These are phyloP conservation scores for Arenicola marina DNA, from an alignment of 2,888 invertebrate species.

Conservation along the genomic window DNA sequence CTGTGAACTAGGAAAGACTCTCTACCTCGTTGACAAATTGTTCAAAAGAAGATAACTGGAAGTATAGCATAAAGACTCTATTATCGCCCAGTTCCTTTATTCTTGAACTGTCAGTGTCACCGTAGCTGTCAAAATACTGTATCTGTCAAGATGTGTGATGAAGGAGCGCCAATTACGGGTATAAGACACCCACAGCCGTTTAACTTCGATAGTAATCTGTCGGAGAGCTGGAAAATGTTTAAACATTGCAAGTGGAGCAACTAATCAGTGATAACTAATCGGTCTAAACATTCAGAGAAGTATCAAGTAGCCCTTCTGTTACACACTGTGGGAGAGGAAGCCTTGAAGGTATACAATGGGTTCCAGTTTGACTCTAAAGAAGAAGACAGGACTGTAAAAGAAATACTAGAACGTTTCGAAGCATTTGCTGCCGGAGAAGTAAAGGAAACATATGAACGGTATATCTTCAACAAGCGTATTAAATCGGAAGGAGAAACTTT, in stretches of 20 bases:
- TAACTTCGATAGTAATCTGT: too few species aligned
- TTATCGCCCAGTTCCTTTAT: too few species aligned
- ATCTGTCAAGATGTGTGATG: too few species aligned
- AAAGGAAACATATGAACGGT: slow-evolving; percentile 1
- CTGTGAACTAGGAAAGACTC: too few species aligned
- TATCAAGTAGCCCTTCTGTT: background rate
- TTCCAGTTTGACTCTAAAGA: background rate
- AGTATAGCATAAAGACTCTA: too few species aligned
- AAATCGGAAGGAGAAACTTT: background rate
- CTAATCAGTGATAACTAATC: background rate
- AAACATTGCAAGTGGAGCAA: slow-evolving; percentile 5
- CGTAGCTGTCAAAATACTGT: too few species aligned
- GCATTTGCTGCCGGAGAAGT: background rate
- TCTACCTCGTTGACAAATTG: too few species aligned
- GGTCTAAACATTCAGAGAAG: background rate
- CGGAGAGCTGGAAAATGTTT: background rate
- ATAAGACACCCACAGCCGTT: too few species aligned
- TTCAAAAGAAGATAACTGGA: too few species aligned
- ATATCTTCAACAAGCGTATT: background rate
- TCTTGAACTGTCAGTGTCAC: too few species aligned
- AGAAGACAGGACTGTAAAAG: background rate
- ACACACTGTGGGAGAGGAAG: background rate
- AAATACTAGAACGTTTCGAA: background rate
- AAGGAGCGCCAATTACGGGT: too few species aligned
- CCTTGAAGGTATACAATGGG: slow-evolving; percentile 1